These are phyloP conservation scores for Rachycentron canadum DNA, from an alignment of 2,797 vertebrate genomes.

Conservation along the genomic window DNA sequence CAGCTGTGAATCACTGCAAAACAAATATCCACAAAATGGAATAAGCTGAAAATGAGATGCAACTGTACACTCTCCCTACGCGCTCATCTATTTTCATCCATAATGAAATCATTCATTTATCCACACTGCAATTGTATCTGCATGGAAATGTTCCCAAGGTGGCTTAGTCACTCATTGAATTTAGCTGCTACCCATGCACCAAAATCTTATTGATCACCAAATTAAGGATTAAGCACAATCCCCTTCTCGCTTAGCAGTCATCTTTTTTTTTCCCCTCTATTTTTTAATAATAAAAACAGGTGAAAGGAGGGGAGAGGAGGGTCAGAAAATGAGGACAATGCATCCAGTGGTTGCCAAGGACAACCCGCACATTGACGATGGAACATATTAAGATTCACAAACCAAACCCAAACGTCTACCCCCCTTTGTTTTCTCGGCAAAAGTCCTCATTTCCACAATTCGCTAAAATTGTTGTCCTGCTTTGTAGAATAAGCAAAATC, in stretches of 20 bases:
- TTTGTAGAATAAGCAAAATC: constrained; percentile 24
- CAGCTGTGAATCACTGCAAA: constrained; percentile 33
- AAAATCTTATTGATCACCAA: constrained; percentile 38
- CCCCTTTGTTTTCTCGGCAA: constrained; percentile 18
- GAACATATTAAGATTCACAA: constrained; percentile 32
- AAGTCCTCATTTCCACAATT: constrained; percentile 28
- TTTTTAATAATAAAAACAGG: constrained; percentile 29
- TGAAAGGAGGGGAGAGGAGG: constrained; percentile 1
- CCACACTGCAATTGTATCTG: constrained; percentile 38
- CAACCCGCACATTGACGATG: constrained; percentile 21
- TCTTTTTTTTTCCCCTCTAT: background rate
- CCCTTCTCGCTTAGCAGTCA: background rate
- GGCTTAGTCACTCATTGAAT: constrained; percentile 30
- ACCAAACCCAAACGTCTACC: constrained; percentile 3
- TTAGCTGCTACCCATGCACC: constrained; percentile 21
- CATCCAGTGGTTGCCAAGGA: constrained; percentile 41
- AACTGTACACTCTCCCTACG: constrained; percentile 9
- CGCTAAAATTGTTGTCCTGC: constrained; percentile 5
- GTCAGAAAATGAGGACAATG: constrained; percentile 34
- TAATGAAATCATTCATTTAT: constrained; percentile 38
- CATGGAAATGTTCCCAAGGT: constrained; percentile 42
- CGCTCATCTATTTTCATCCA: constrained; percentile 22
- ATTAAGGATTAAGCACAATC: constrained; percentile 46
- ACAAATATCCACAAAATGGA: constrained; percentile 50
- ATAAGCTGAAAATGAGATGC: constrained; percentile 44